Evolutionary conservation across 1,140 invertebrate genomes (phyloP).

Genomic region (Drosophila parabipectinata): DNA sequence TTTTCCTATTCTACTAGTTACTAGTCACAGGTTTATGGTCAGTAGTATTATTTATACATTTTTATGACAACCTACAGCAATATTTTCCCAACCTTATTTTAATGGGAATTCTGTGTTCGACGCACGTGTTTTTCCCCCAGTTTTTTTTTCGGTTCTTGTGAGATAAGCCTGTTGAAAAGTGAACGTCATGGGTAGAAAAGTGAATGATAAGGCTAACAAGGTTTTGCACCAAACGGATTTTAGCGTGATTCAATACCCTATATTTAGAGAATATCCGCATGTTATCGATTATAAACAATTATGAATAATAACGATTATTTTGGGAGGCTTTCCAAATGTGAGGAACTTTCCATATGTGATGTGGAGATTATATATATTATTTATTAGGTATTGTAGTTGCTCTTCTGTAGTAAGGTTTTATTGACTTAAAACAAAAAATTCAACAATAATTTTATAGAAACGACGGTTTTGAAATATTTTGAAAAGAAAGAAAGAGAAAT

Average conservation of each 20-base stretch:
- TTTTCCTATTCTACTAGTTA: not conserved
- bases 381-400: no score
- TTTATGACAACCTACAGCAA: not conserved
- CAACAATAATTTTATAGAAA: no score
- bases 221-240: slow-evolving; percentile 38
- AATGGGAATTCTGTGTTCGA: slow-evolving; percentile 25
- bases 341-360: not conserved
- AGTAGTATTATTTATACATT: not conserved
- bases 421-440: no score
- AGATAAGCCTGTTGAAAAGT: slow-evolving; percentile 51
- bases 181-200: slow-evolving; percentile 49
- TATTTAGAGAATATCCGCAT: not conserved
- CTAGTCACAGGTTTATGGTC: not conserved
- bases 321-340: not conserved
- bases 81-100: slow-evolving; percentile 5
- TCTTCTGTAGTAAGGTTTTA: no score
- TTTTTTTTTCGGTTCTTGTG: slow-evolving; percentile 10
- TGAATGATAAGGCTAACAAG: slow-evolving; percentile 48
- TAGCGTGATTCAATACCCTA: slow-evolving; percentile 37
- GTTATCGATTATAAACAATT: not conserved
- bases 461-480: no score
- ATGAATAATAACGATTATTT: not conserved
- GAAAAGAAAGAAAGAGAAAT: no score
- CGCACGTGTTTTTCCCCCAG: slow-evolving; percentile 25
- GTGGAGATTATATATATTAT: no score